Evolutionary conservation across 2,797 vertebrate genomes (phyloP), one percentile per base, ranked within the genome.

Genomic region (Nyctibius grandis): DNA sequence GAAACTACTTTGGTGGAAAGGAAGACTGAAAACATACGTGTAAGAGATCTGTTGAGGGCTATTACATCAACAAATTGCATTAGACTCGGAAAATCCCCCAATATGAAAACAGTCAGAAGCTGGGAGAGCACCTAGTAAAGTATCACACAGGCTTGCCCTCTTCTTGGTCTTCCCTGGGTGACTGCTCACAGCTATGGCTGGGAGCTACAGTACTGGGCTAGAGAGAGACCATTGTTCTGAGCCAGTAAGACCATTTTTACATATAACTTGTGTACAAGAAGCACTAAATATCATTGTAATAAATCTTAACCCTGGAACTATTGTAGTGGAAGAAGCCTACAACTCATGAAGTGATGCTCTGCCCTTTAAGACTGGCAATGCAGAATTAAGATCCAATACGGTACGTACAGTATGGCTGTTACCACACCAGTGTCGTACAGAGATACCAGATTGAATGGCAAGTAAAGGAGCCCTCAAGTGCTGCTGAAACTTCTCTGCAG

Each of bases 91-190:
- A 85, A 82, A 90, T 36, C 9, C 29, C 56, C 34, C 63, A 74
- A 12, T 5, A 15, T 57, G 69, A 21, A 31, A 70, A 25, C 10
- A 67, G 65, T 11, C 47, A 53, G 56, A 79, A 89, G n/a, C 50
- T 63, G 45, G 79, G 50, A 48, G 40, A 72, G 20, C 26, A 25
- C 23, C 51, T 11, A 28, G 83, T 44, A 33, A 77, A 51, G n/a
- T 16, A n/a, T 23, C 5, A 0, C 28, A 29, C 0, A 63, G 11
- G 25, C 1, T 67, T 28, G 22, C 1, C 19, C 42, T 59, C 42
- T 84, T 54, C 77, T 51, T 12, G 2, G 38, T 74, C 63, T 36
- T 78, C 50, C 50, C 75, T 42, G 29, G 12, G n/a, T 40, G 36
- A 38, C 50, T 50, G 40, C 56, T 85, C 69, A 69, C 16, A 87